A percentile compares a stretch with the other conserved stretches of the same genome.
phyloP scores from a whole-genome alignment of 2,797 vertebrate genomes.

The Sarcoramphus papa region DNA sequence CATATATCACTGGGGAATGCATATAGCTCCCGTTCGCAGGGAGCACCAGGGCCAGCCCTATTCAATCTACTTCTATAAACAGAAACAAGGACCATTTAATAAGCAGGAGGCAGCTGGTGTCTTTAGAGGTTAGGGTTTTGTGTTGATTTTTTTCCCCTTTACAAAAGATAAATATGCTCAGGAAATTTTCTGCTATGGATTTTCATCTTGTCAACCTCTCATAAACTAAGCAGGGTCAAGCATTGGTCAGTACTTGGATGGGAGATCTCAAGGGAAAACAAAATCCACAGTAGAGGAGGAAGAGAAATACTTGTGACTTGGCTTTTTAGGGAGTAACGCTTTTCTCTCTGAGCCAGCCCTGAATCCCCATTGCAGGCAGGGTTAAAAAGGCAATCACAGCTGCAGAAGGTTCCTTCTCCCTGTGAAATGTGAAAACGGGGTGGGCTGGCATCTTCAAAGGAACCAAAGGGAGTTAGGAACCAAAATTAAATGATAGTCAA shows the following conservation, averaged over 20 bases:
- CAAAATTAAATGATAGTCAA: background rate
- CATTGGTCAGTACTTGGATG: background rate
- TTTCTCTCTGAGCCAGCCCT: background rate
- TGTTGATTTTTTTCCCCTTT: background rate
- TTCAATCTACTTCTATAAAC: background rate
- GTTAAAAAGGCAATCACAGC: background rate
- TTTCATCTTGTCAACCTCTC: background rate
- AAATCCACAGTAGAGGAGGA: background rate
- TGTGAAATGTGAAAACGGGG: background rate
- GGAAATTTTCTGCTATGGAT: background rate
- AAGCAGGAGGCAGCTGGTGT: slow-evolving; percentile 5
- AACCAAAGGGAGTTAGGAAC: background rate
- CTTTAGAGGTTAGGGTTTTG: background rate
- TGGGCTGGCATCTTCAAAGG: background rate
- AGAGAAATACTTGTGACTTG: background rate
- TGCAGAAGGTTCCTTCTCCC: background rate
- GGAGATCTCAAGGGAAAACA: background rate
- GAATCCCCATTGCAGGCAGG: background rate
- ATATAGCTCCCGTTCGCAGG: background rate
- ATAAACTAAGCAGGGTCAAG: slow-evolving; percentile 12
- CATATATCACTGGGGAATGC: background rate
- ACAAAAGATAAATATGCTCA: background rate
- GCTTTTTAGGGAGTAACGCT: background rate
- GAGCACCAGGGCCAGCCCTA: background rate
- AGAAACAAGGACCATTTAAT: background rate